Evolutionary conservation across 2,888 invertebrate species (phyloP), one percentile per base, ranked within the genome.

Genomic region (Clostera curtula): DNA sequence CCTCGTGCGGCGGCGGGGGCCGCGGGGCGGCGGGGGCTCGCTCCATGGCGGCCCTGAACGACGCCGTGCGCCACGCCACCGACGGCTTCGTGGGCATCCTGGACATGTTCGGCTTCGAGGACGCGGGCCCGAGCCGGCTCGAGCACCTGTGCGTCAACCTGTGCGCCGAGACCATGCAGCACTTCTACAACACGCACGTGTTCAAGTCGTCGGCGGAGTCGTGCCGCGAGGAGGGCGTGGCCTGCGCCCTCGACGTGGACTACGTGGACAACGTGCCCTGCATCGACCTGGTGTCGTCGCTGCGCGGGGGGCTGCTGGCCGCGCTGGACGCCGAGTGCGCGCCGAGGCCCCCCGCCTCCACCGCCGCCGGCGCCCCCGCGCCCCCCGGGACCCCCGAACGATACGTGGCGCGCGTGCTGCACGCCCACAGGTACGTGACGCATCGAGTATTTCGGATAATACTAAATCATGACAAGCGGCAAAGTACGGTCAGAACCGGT

Each of bases 31-130:
- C 93, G 8, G 94, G 95, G 23, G 94, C 94, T 43, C 93, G 94
- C 64, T 94, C 94, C 10, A 95, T 96, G 95, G 92, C 94, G 6
- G 95, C 93, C 3, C 84, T 96, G 27, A 95, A 96, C 73, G 95
- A 95, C 72, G 96, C 96, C 1, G 95, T 96, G 29, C 86, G 95
- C 23, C 95, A 95, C 80, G 95, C 95, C 16, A 96, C 96, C 1
- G 96, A 96, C 70, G 96, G 96, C 5, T 96, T 96, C 74, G 96
- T 97, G 44, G 96, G 96, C 20, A 96, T 97, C 57, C 85, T 97
- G 29, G 97, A 97, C 70, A 96, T 97, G 96, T 97, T 97, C 77
- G 97, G 97, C 3, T 97, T 97, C 77, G 96, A 97, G 82, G 95
- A 95, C 66, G 93, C 93, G 14, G 92, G 93, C 73, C 94, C 94